Percentiles rank a stretch among this genome's conserved stretches.
Conservation (phyloP, 2,797 vertebrate genomes). For the Ctenopoma multispine region DNA sequence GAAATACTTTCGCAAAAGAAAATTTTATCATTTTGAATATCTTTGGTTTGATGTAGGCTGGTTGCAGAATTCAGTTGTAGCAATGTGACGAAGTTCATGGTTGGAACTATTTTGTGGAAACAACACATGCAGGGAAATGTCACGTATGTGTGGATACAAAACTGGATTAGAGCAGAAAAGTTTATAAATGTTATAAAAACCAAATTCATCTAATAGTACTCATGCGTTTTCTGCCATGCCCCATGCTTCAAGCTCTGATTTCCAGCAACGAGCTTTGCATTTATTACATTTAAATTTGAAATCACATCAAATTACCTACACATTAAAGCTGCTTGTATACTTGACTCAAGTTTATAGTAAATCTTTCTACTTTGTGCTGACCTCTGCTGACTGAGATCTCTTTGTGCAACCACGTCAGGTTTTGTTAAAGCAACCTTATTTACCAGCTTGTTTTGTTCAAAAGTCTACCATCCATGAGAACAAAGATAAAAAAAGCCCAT, state of each 20-base stretch:
- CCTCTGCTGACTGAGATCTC: conserved; percentile 74
- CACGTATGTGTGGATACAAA: background rate
- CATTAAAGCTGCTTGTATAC: background rate
- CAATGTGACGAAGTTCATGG: background rate
- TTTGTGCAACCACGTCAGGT: conserved; percentile 60
- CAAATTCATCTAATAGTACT: background rate
- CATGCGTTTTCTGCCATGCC: no score
- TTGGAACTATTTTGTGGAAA: background rate
- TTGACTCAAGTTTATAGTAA: conserved; percentile 22
- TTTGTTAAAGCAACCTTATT: conserved; percentile 25
- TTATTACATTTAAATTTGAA: background rate
- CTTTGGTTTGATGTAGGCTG: background rate
- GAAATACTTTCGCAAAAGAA: background rate
- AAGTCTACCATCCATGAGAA: conserved; percentile 6
- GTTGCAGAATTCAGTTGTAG: background rate
- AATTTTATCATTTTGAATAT: conserved; percentile 1
- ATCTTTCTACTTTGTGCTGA: conserved; percentile 71
- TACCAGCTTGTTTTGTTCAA: conserved; percentile 4
- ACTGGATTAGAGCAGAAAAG: background rate
- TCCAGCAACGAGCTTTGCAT: background rate
- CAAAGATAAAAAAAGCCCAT: conserved; percentile 30
- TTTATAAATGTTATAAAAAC: background rate
- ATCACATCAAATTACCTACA: background rate
- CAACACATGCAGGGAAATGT: background rate
- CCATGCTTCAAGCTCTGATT: background rate